A percentile compares a stretch with the other conserved stretches of the same genome.
Conservation (phyloP, 2,113 vertebrate genomes). For the Lichenostomus cassidix region DNA sequence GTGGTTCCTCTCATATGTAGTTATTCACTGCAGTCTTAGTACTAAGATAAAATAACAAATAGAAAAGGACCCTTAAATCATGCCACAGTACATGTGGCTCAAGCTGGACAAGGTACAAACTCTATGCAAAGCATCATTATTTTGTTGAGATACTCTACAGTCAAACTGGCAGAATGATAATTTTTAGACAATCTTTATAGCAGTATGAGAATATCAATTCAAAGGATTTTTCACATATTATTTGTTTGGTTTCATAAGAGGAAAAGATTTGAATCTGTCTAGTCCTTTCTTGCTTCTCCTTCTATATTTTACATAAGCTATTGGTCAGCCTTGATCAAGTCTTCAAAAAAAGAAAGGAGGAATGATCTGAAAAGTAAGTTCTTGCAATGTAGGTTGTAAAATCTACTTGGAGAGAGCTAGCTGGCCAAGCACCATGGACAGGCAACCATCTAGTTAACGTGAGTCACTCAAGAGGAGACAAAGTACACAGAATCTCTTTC, state of each 20-base stretch:
- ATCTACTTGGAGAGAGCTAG: neutral
- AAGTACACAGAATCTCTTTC: neutral
- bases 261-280: neutral
- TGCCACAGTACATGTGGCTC: neutral
- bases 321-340: neutral
- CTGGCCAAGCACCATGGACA: neutral
- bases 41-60: neutral
- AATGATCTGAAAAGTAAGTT: neutral
- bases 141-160: neutral
- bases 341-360: neutral
- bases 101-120: neutral
- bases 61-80: neutral
- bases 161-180: neutral
- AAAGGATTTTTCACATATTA: neutral
- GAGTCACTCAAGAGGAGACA: neutral
- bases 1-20: neutral
- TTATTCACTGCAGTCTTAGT: neutral
- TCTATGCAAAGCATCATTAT: neutral
- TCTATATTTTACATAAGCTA: neutral
- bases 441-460: neutral
- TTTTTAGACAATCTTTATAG: neutral
- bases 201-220: neutral
- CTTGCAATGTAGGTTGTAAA: neutral
- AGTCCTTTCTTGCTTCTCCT: neutral
- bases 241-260: neutral